Evolutionary conservation across 2,113 vertebrate species (phyloP), one percentile per base, ranked within the genome.

Genomic region (Perca flavescens): DNA sequence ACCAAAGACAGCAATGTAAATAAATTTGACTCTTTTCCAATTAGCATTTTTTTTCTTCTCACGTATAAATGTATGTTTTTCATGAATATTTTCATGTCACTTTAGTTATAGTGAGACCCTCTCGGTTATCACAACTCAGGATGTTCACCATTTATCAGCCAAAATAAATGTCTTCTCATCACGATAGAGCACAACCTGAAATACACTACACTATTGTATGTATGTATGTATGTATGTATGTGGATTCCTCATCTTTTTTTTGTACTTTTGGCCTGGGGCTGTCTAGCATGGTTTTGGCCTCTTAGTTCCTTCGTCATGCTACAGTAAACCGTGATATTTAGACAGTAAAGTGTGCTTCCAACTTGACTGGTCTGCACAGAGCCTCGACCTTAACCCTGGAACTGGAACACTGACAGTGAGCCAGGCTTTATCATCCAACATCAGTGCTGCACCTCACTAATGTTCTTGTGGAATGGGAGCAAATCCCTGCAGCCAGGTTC

Each of bases 1-100:
- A 89, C 53, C 79, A 64, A 77, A 86, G 64, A 49, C 66, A 66
- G 61, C 28, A 84, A 80, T 90, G 75, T 80, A 88, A 89, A 91
- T 89, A 81, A 80, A 43, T 68, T 57, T 52, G 56, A 77, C 31
- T 67, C 47, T 36, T 49, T 78, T 76, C 28, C 47, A 77, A 46
- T 81, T 84, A 80, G 54, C 3, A 34, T 83, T 88, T 81, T 64
- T 75, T 75, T 74, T 60, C 6, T 36, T 73, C 67, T 58, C 19
- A 5, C 34, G 70, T 53, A 40, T 58, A 49, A 66, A 85, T 89
- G 17, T 74, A 22, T 82, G 34, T 65, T 77, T 75, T 70, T 50
- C 61, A 12, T 63, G 60, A 43, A 43, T 10, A 2, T 43, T 53
- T 66, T 82, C 19, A 49, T 47, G 15, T 67, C 36, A 16, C 52